phyloP scores from a whole-genome alignment of 1,140 invertebrate genomes.

The Neodiprion fabricii region DNA sequence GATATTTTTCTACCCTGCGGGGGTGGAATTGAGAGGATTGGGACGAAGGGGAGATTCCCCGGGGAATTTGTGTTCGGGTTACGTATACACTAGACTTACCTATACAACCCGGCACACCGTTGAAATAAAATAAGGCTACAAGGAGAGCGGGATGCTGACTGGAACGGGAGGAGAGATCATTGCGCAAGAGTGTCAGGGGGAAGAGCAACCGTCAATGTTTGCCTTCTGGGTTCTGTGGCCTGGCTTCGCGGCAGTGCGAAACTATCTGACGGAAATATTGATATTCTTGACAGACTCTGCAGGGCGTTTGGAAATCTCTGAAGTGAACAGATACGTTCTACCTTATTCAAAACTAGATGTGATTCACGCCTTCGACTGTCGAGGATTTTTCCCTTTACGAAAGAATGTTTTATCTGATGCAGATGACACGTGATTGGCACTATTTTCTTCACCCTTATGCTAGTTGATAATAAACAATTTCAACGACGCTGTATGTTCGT shows the following conservation, averaged over 20 bases:
- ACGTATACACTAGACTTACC: background rate
- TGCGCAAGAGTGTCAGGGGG: conserved; percentile 22
- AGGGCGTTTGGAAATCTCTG: background rate
- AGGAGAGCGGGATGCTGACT: background rate
- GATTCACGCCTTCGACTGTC: too few species aligned
- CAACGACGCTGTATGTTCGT: too few species aligned
- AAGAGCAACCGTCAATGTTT: conserved; percentile 14
- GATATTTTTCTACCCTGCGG: background rate
- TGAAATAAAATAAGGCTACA: conserved; percentile 7
- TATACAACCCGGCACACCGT: background rate
- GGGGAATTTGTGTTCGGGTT: background rate
- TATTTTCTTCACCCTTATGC: too few species aligned
- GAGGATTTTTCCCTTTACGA: too few species aligned
- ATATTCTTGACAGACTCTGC: conserved; percentile 28
- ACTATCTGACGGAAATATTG: conserved; percentile 45
- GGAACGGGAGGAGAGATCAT: conserved; percentile 8
- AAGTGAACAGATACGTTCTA: background rate
- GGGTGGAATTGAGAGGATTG: background rate
- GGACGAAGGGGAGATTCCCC: background rate
- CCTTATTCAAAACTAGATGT: too few species aligned
- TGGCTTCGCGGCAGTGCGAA: background rate
- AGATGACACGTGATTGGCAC: too few species aligned
- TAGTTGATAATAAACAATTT: too few species aligned
- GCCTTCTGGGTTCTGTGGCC: background rate
- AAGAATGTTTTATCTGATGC: too few species aligned